Conservation (phyloP, 1,140 invertebrate genomes). For the Lucilia sericata region DNA sequence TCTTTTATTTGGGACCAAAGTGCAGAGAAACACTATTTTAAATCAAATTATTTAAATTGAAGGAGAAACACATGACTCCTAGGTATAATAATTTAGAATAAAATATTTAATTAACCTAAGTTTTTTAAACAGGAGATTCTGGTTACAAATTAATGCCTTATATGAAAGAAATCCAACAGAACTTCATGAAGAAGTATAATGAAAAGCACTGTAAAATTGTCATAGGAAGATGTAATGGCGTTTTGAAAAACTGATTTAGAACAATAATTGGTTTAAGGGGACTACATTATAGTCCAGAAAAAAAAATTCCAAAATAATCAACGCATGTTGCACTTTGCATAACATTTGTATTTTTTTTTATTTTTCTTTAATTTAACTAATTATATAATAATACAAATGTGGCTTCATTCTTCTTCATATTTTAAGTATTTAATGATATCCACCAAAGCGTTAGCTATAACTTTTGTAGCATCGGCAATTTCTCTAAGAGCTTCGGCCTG, state of each 20-base stretch:
- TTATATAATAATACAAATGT: too few species aligned
- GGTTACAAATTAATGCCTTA: not conserved
- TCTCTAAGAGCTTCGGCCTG: not conserved
- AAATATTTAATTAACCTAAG: too few species aligned
- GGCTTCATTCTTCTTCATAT: too few species aligned
- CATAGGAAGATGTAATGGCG: not conserved
- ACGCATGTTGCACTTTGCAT: not conserved
- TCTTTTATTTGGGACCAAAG: too few species aligned
- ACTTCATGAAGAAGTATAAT: not conserved
- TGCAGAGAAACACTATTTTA: too few species aligned
- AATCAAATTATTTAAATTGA: too few species aligned
- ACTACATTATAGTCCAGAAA: not conserved
- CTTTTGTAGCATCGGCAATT: not conserved
- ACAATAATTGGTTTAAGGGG: not conserved
- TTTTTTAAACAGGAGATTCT: not conserved
- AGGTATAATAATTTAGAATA: not conserved
- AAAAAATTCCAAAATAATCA: not conserved
- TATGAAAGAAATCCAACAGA: not conserved
- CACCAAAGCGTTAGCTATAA: not conserved
- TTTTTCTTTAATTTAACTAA: too few species aligned
- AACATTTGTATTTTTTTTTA: not conserved
- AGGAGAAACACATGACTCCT: not conserved
- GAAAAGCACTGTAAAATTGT: not conserved
- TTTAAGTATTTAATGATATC: not conserved
- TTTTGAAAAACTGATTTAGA: not conserved